Evolutionary conservation across 1,140 invertebrate species (phyloP).

Genomic region (Macrocentrus cingulum): DNA sequence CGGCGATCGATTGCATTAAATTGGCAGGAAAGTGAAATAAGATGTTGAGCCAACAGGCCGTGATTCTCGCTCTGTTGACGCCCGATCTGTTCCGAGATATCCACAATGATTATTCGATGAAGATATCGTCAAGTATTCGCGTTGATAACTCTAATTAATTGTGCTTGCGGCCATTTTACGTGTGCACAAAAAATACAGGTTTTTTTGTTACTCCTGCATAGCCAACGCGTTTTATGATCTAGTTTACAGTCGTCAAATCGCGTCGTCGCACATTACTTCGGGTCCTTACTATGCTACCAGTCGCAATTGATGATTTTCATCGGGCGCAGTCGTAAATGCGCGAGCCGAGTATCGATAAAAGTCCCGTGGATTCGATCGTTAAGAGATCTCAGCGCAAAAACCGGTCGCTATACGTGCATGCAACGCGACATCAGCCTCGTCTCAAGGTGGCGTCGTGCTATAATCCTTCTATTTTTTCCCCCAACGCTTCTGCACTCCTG

Average conservation of each 20-base stretch:
- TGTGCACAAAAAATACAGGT: no score
- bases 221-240: no score
- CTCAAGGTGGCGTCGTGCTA: conserved; percentile 1
- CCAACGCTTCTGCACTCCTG: neutral
- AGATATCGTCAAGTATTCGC: neutral
- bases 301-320: neutral
- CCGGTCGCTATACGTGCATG: conserved; percentile 3
- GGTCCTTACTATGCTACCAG: neutral
- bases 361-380: conserved; percentile 25
- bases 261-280: no score
- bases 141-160: no score
- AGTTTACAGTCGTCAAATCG: no score
- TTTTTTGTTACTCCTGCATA: no score
- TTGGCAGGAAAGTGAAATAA: neutral
- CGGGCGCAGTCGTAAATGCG: conserved; percentile 16
- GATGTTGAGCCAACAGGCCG: neutral
- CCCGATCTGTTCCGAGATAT: no score
- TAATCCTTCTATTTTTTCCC: neutral
- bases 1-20: neutral
- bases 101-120: neutral
- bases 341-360: conserved; percentile 27
- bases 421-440: conserved; percentile 20
- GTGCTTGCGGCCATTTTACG: no score
- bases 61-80: no score
- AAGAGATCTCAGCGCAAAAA: conserved; percentile 16